Base-by-base conservation (phyloP, 2,888 invertebrate species). In the Alsophila aescularia region DNA sequence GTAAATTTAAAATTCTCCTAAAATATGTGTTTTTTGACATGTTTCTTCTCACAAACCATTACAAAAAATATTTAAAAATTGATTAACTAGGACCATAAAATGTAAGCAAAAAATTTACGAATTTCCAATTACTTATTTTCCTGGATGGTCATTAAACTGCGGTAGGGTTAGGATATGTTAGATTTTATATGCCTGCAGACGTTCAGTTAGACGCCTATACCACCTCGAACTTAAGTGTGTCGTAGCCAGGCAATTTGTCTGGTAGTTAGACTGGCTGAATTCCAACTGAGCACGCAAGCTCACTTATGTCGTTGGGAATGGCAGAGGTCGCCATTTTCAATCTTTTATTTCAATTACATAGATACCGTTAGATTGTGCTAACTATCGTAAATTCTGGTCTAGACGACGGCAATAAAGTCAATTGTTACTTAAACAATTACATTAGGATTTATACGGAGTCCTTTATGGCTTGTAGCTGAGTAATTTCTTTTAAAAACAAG, bases 161-260 rank as follows among this genome's bases (percentile, higher is more conserved):
- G 24, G 45, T 44, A 56, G 27, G 45, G 57, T 36, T n/a, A n/a
- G n/a, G n/a, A 55, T 60, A 37, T 50, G 31, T 16, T 34, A 29
- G 47, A 29, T 49, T 65, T 62, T 58, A 66, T 61, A 52, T 44
- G 4, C 37, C 52, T 41, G 31, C 48, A 58, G 69, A 70, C 66
- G 62, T 58, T 55, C 48, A 48, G 58, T 60, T 62, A 54, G 64
- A 64, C 70, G 60, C 60, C 62, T 52, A 70, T 73, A 68, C 68
- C 67, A 71, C 65, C 61, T 61, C 54, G 69, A 74, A 71, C 68
- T 69, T 73, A 64, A 67, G 67, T 69, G 58, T 64, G 67, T 72
- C 67, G 73, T 69, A 72, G 72, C 66, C 59, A 64, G 69, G 52
- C 67, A 64, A 73, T 73, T 72, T 73, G 65, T 67, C 59, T 50